Percentiles rank a stretch among this genome's conserved stretches.
Conservation (phyloP, 2,797 vertebrate species). For the Cottoperca gobio region DNA sequence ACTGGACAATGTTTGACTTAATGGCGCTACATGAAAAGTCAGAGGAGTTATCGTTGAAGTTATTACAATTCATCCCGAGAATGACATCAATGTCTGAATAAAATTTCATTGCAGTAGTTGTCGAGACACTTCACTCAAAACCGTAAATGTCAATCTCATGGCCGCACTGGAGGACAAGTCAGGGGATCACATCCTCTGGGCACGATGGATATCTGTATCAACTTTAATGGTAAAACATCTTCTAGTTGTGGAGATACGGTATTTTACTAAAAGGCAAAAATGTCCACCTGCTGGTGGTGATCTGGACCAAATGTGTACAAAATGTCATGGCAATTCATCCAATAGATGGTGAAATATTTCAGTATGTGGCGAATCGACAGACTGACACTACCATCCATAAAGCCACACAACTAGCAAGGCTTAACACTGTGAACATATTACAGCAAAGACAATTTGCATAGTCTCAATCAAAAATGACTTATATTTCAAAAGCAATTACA, state of each 20-base stretch:
- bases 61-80: neutral
- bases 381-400: neutral
- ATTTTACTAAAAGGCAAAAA: constrained; percentile 19
- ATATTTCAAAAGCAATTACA: constrained; percentile 55
- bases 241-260: neutral
- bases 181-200: constrained; percentile 12
- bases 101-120: neutral
- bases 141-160: neutral
- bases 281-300: neutral
- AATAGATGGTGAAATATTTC: constrained; percentile 3
- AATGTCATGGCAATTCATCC: neutral
- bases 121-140: neutral
- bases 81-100: neutral
- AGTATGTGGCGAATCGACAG: neutral
- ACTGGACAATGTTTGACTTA: neutral
- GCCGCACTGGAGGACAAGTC: constrained; percentile 16
- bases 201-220: constrained; percentile 7
- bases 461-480: constrained; percentile 15
- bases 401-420: neutral
- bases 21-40: neutral
- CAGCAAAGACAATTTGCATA: neutral
- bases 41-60: neutral
- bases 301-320: neutral
- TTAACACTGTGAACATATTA: constrained; percentile 4
- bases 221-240: constrained; percentile 13